Evolutionary conservation across 2,113 vertebrate species (phyloP).

Genomic region (Cercocebus atys): DNA sequence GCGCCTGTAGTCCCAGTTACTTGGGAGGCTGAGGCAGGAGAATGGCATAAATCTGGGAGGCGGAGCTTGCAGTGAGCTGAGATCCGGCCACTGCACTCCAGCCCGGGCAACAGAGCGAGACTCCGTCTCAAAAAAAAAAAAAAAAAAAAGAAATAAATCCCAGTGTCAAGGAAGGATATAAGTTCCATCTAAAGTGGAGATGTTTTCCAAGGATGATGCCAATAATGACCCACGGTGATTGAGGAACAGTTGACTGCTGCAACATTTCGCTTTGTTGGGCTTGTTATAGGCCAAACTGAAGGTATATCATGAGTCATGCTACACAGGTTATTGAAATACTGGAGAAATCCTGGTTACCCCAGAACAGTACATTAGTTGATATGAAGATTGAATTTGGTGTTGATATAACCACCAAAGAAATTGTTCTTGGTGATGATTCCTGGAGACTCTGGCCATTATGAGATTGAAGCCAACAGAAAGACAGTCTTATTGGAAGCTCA

Average conservation of each 20-base stretch:
- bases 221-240: slow-evolving; percentile 98
- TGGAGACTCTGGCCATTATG: slow-evolving; percentile 98
- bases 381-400: slow-evolving; percentile 99
- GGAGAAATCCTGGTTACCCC: slow-evolving; percentile 95
- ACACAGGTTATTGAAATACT: slow-evolving; percentile 97
- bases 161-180: slow-evolving; percentile 96
- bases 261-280: slow-evolving; percentile 90
- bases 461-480: slow-evolving; percentile 97
- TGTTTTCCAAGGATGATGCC: slow-evolving; percentile 98
- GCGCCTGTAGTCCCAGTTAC: too few relatives aligned
- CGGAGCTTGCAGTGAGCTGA: too few relatives aligned
- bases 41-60: too few relatives aligned
- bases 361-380: slow-evolving; percentile 96
- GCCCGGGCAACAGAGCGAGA: too few relatives aligned
- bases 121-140: too few relatives aligned
- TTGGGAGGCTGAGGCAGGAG: too few relatives aligned
- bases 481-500: slow-evolving; percentile 98
- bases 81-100: too few relatives aligned
- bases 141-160: slow-evolving; percentile 95
- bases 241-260: slow-evolving; percentile 95
- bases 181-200: slow-evolving; percentile 96
- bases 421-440: slow-evolving; percentile 96
- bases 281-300: slow-evolving; percentile 93
- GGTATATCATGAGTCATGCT: slow-evolving; percentile 95
- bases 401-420: slow-evolving; percentile 92